These are phyloP conservation scores for Mongoloraphidia duomilia DNA, from an alignment of 2,888 invertebrate genomes.

Conservation along the genomic window DNA sequence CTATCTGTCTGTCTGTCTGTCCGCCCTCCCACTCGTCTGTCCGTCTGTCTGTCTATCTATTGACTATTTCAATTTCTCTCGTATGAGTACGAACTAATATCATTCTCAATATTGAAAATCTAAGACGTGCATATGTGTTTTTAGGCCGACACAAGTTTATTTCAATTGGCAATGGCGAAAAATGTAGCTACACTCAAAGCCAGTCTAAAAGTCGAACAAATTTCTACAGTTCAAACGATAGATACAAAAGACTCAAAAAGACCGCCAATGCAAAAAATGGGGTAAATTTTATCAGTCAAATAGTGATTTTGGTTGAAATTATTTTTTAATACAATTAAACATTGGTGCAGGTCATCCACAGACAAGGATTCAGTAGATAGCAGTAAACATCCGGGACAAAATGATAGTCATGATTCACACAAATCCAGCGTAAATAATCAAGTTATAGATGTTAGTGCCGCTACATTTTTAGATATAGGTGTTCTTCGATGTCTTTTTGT, in stretches of 20 bases:
- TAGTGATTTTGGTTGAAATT: not conserved
- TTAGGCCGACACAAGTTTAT: slow-evolving; percentile 63
- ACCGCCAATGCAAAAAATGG: slow-evolving; percentile 44
- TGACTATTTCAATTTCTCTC: not conserved
- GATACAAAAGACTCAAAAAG: slow-evolving; percentile 30
- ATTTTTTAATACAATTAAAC: not conserved
- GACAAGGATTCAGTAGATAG: slow-evolving; percentile 68
- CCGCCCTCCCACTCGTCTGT: too few relatives aligned
- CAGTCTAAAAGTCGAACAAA: slow-evolving; percentile 34
- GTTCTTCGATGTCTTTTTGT: slow-evolving; percentile 91
- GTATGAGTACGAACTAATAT: not conserved
- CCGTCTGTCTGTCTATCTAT: not conserved
- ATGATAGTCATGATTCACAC: slow-evolving; percentile 7
- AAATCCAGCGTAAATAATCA: slow-evolving; percentile 16
- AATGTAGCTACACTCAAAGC: slow-evolving; percentile 31
- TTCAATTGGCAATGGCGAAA: slow-evolving; percentile 44
- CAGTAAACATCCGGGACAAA: slow-evolving; percentile 17
- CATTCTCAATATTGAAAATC: slow-evolving; percentile 1
- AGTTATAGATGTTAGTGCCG: slow-evolving; percentile 52
- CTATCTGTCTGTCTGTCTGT: too few relatives aligned
- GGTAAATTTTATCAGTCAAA: slow-evolving; percentile 26
- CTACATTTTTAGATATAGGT: slow-evolving; percentile 93
- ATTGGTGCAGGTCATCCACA: slow-evolving; percentile 39
- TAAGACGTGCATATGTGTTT: slow-evolving; percentile 8
- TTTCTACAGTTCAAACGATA: slow-evolving; percentile 29